Conservation (phyloP, 2,113 vertebrate species). For the Thalassarche chlororhynchos region DNA sequence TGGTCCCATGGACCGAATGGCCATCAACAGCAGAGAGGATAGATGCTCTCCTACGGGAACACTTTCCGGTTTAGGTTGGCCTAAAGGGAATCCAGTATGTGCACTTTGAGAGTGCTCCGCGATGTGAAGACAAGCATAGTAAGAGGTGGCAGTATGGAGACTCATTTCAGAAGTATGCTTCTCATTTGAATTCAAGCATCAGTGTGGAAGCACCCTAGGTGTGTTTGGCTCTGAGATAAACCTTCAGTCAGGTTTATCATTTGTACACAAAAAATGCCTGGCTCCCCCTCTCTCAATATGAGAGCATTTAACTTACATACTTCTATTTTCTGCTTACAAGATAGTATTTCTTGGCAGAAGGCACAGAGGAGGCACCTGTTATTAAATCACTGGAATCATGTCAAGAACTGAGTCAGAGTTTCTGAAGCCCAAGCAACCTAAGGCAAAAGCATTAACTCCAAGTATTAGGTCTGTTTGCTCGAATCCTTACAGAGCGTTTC, state of each 20-base stretch:
- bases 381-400: neutral
- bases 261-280: neutral
- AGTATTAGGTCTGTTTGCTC: neutral
- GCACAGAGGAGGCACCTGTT: neutral
- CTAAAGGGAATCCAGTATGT: neutral
- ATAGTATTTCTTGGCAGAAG: constrained; percentile 15
- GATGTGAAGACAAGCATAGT: rapidly evolving
- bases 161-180: neutral
- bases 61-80: neutral
- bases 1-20: neutral
- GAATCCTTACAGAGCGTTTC: neutral
- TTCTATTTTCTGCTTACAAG: neutral
- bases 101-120: neutral
- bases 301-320: neutral
- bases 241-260: neutral
- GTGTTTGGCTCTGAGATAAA: neutral
- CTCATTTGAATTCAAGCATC: neutral
- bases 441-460: neutral
- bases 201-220: neutral
- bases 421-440: neutral
- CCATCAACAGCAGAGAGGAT: neutral
- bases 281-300: neutral
- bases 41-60: neutral
- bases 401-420: constrained; percentile 26
- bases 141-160: neutral